phyloP scores from a whole-genome alignment of 2,113 vertebrate genomes.

The Hylia prasina region DNA sequence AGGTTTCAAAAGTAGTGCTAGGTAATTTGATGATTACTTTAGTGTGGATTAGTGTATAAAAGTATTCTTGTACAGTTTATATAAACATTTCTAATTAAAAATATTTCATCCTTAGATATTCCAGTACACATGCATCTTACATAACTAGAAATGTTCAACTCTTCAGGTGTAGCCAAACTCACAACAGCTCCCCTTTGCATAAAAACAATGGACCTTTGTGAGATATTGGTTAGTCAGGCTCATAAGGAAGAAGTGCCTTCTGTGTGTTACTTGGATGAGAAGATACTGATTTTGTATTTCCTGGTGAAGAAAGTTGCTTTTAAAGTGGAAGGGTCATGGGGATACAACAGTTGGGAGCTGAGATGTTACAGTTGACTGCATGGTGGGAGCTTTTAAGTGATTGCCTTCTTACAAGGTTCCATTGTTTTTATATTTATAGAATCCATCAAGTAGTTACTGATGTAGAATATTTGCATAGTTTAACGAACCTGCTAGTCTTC shows the following conservation, averaged over 20 bases:
- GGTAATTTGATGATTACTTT: not conserved
- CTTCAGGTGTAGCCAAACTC: not conserved
- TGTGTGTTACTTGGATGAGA: not conserved
- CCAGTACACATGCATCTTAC: not conserved
- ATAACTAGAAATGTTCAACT: not conserved
- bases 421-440: not conserved
- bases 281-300: not conserved
- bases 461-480: not conserved
- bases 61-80: not conserved
- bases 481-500: not conserved
- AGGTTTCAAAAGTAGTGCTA: not conserved
- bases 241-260: not conserved
- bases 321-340: not conserved
- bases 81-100: not conserved
- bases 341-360: not conserved
- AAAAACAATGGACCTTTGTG: not conserved
- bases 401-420: not conserved
- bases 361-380: not conserved
- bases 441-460: not conserved
- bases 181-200: not conserved
- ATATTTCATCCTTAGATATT: not conserved
- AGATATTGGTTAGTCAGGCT: not conserved
- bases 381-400: not conserved
- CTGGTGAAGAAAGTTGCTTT: not conserved
- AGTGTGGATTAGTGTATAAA: not conserved